Evolutionary conservation across 2,797 vertebrate genomes (phyloP).

Genomic region (Amazona finschi): DNA sequence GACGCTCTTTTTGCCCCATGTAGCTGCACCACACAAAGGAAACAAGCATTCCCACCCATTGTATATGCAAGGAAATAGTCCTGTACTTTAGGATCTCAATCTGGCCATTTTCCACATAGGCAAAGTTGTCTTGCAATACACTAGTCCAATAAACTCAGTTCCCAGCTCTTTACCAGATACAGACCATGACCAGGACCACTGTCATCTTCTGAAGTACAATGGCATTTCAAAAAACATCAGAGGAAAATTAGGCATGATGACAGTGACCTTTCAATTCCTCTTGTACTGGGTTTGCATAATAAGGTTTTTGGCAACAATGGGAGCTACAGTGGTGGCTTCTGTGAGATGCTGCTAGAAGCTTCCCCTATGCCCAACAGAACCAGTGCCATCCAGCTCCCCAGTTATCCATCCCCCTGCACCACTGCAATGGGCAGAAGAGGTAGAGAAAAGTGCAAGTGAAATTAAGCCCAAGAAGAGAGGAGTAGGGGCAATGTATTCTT

Average conservation of each 20-base stretch:
- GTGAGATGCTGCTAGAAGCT: background rate
- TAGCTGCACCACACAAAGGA: background rate
- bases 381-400: background rate
- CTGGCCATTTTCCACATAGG: background rate
- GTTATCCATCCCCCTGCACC: background rate
- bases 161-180: background rate
- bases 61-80: background rate
- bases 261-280: background rate
- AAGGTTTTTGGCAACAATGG: background rate
- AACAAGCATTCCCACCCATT: background rate
- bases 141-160: background rate
- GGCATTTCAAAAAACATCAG: background rate
- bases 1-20: background rate
- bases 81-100: background rate
- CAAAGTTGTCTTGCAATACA: background rate
- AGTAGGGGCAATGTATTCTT: background rate
- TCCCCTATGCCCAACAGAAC: background rate
- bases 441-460: background rate
- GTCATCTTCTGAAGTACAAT: background rate
- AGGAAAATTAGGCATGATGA: background rate
- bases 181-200: background rate
- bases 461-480: background rate
- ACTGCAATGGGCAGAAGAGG: background rate
- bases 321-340: background rate
- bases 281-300: background rate